These are phyloP conservation scores for Sebastes itinus DNA, from an alignment of 2,797 vertebrate genomes.

Conservation along the genomic window DNA sequence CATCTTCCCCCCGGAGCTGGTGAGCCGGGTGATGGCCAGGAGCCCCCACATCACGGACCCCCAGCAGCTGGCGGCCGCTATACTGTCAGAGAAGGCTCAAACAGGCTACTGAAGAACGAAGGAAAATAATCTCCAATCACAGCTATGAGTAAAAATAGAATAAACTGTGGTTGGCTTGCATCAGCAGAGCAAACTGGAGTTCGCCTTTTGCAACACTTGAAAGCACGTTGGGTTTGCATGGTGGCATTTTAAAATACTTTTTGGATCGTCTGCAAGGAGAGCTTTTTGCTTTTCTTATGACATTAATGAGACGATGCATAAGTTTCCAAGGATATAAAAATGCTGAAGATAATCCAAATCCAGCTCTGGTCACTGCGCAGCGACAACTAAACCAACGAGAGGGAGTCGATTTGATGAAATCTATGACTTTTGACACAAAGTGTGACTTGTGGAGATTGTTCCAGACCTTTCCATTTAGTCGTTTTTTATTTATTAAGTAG, in stretches of 20 bases:
- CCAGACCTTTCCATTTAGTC: neutral
- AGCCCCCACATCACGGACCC: constrained; percentile 92
- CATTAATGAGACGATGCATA: neutral
- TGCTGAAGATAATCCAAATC: constrained; percentile 27
- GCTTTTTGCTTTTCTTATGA: constrained; percentile 8
- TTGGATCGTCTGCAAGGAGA: neutral
- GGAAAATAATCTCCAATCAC: neutral
- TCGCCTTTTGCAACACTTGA: neutral
- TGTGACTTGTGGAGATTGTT: constrained; percentile 1
- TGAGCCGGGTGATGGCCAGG: constrained; percentile 93
- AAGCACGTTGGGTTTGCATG: neutral
- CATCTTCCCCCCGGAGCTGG: constrained; percentile 95
- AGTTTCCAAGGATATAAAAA: constrained; percentile 13
- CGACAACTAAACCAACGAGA: neutral
- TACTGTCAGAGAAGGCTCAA: constrained; percentile 93
- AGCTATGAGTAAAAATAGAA: neutral
- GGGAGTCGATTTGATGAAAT: neutral
- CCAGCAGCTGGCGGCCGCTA: constrained; percentile 95
- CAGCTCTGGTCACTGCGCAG: constrained; percentile 18
- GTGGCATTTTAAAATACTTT: neutral
- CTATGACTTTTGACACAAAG: neutral
- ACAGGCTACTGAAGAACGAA: constrained; percentile 85
- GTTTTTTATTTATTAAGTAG: constrained; percentile 42
- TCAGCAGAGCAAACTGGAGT: neutral
- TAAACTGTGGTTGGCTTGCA: neutral